Conservation (phyloP, 2,797 vertebrate species). For the Morelia viridis region DNA sequence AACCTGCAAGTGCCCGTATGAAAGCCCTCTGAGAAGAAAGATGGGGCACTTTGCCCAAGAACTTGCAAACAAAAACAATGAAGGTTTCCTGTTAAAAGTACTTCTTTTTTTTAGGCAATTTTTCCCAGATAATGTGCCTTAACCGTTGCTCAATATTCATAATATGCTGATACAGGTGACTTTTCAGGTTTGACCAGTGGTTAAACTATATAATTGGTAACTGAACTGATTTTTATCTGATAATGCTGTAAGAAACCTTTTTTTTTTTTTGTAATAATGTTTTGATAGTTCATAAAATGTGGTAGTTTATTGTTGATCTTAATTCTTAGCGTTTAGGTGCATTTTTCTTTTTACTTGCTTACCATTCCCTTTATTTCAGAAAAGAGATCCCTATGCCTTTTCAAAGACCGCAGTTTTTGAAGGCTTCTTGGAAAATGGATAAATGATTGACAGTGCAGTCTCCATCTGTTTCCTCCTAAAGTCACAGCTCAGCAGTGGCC, state of each 20-base stretch:
- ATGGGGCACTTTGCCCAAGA: not conserved
- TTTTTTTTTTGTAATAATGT: too few relatives aligned
- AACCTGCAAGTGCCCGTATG: not conserved
- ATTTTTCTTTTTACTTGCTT: not conserved
- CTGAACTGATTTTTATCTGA: not conserved
- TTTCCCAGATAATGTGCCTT: not conserved
- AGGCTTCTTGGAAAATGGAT: not conserved
- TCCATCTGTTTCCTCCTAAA: not conserved
- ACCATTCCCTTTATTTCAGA: not conserved
- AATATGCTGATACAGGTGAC: not conserved
- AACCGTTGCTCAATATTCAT: not conserved
- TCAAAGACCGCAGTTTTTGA: not conserved
- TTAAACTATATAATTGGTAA: not conserved
- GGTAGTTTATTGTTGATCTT: not conserved
- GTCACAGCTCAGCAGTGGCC: not conserved
- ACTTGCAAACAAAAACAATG: not conserved
- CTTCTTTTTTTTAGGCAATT: not conserved
- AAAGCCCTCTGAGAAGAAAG: not conserved
- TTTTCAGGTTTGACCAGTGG: not conserved
- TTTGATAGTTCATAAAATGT: too few relatives aligned
- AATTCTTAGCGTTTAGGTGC: not conserved
- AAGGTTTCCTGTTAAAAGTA: not conserved
- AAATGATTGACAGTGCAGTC: not conserved
- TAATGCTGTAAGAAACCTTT: not conserved
- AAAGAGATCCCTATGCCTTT: not conserved